Percentiles rank a stretch among this genome's conserved stretches.
Conservation (phyloP, 2,113 vertebrate species). For the Tor tambroides region DNA sequence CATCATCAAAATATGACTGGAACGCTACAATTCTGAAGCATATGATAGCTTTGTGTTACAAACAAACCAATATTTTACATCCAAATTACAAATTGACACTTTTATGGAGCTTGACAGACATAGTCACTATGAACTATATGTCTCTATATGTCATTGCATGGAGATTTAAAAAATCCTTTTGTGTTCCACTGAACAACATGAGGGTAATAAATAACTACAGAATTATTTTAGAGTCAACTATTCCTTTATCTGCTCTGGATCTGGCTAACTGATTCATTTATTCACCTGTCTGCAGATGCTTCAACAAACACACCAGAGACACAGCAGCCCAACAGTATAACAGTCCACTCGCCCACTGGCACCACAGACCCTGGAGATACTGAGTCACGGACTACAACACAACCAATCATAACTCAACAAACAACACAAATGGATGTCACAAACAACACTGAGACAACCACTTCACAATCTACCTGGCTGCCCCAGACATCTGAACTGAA, state of each 20-base stretch:
- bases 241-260: neutral
- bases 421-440: neutral
- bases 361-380: neutral
- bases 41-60: neutral
- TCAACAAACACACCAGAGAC: neutral
- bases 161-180: neutral
- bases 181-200: neutral
- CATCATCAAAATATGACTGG: neutral
- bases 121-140: neutral
- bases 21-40: neutral
- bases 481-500: neutral
- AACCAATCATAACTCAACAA: neutral
- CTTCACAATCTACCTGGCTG: neutral
- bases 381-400: constrained; percentile 16
- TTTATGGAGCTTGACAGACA: neutral
- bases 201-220: neutral
- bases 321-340: neutral
- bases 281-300: fast-evolving
- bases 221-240: neutral
- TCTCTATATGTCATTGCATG: neutral
- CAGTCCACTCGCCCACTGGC: no score
- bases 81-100: neutral
- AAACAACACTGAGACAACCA: constrained; percentile 8
- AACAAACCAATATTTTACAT: neutral
- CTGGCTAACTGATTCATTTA: neutral